These are phyloP conservation scores for Urosaurus nigricauda DNA, from an alignment of 2,797 vertebrate species.

Conservation along the genomic window DNA sequence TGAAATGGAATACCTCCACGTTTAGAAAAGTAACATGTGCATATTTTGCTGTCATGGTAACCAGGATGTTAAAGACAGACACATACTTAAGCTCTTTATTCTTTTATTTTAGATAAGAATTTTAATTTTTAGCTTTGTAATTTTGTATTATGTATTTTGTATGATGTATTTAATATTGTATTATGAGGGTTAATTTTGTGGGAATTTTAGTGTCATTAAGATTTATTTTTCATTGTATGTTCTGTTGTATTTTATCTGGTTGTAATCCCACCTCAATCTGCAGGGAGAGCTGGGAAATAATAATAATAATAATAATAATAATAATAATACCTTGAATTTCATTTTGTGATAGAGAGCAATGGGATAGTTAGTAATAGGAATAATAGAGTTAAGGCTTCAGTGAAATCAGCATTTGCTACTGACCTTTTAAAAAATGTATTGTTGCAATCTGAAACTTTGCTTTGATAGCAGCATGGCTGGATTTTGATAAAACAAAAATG, in stretches of 20 bases:
- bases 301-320: no score
- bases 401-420: conserved; percentile 1
- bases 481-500: neutral
- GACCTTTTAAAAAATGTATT: neutral
- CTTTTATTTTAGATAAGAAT: no score
- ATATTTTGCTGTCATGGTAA: conserved; percentile 21
- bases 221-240: no score
- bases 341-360: conserved; percentile 15
- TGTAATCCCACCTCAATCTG: no score
- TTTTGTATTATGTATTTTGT: no score
- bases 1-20: conserved; percentile 8
- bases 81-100: no score
- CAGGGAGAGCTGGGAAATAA: no score
- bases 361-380: neutral
- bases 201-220: no score
- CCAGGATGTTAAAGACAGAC: conserved; percentile 9
- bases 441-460: conserved; percentile 5
- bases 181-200: no score
- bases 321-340: neutral
- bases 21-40: conserved; percentile 3
- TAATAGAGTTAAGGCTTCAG: conserved; percentile 17
- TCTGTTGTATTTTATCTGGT: no score
- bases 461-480: neutral
- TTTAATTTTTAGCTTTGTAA: no score
- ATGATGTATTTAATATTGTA: no score